Evolutionary conservation across 2,797 vertebrate genomes (phyloP).

Genomic region (Sciurus carolinensis): DNA sequence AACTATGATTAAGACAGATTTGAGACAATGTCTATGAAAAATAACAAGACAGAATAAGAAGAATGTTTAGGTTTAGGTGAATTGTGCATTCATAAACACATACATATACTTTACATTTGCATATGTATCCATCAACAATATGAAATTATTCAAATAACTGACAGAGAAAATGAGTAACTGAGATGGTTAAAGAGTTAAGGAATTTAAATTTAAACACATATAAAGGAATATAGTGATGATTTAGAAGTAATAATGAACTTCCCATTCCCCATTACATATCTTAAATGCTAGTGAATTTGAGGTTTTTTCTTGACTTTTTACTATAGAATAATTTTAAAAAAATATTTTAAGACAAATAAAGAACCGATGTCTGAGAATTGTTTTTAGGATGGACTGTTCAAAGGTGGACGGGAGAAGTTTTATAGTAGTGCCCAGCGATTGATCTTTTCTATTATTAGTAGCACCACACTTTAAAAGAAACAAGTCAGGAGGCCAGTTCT

Average conservation of each 20-base stretch:
- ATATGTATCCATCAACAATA: neutral
- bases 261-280: neutral
- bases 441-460: neutral
- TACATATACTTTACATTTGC: neutral
- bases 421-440: rapidly evolving
- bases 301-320: neutral
- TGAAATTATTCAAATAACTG: neutral
- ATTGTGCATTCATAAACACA: too few relatives aligned
- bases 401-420: neutral
- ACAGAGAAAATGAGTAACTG: neutral
- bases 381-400: neutral
- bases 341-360: neutral
- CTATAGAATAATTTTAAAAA: neutral
- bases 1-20: neutral
- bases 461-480: neutral
- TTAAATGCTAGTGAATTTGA: neutral
- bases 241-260: neutral
- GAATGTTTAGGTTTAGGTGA: neutral
- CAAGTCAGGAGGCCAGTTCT: neutral
- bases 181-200: neutral
- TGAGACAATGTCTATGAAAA: neutral
- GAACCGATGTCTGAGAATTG: neutral
- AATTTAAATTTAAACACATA: neutral
- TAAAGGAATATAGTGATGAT: neutral
- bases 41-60: neutral